Evolutionary conservation across 1,140 invertebrate species (phyloP), one percentile per base, ranked within the genome.

Genomic region (Reticulitermes speratus): DNA sequence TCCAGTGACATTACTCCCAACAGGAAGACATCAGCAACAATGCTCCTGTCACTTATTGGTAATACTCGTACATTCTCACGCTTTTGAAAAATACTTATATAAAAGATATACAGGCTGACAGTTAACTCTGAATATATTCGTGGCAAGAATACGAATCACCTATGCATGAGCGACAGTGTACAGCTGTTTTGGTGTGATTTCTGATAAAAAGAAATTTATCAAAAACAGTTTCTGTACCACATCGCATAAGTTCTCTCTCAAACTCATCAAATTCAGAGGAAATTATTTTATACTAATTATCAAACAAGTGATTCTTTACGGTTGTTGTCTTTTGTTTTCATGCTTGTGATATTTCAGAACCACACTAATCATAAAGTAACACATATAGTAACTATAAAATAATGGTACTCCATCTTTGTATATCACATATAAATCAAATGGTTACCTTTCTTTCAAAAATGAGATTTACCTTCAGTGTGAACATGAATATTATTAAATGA

Each of bases 401-500:
- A 19, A 75, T 6, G 45, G 65, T 75, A 55, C 65, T 25, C 65
- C 65, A 75, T 14, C n/a, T 75, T 75, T 75, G 59, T 65, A 75
- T 25, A 75, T 75, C 25, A n/a, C 65, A 75, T 30, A 75, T 75
- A 75, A 19, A 30, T 8, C 65, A 75, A 75, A 0, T 2, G n/a
- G n/a, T 30, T 75, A 75, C 7, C 6, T 30, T 65, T 65, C 65
- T 75, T 25, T n/a, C n/a, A 75, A 25, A 75, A 75, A 19, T 75
- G 65, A 75, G n/a, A 75, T 75, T 75, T 30, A 30, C 9, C n/a
- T 75, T 75, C 65, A 75, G n/a, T 75, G 65, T 16, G n/a, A 75
- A 75, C n/a, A 75, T 75, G 65, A 75, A 75, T 75, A 75, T 7
- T 65, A 65, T 65, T 75, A 30, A 75, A 75, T 75, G 65, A 75